Evolutionary conservation across 2,113 vertebrate species (phyloP).

Genomic region (Dipodomys stephensi): DNA sequence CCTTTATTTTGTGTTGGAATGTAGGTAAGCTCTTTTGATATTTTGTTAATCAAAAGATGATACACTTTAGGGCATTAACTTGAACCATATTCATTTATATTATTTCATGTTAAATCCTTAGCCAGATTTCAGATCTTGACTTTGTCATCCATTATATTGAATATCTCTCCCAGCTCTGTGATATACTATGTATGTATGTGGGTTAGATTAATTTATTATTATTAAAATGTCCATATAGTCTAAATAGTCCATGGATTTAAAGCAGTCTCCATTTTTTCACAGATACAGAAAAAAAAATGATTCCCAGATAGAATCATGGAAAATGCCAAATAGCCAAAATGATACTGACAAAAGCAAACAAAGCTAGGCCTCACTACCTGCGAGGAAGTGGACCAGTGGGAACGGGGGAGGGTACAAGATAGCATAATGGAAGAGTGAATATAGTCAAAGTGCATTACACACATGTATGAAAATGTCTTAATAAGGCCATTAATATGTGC

Average conservation of each 20-base stretch:
- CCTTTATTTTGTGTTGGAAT: neutral
- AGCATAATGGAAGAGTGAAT: no score
- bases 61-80: neutral
- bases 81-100: neutral
- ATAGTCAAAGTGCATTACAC: no score
- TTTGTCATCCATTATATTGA: neutral
- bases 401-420: no score
- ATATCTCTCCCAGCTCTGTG: neutral
- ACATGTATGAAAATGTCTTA: no score
- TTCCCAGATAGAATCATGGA: neutral
- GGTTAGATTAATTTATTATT: neutral
- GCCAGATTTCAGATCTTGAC: neutral
- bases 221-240: neutral
- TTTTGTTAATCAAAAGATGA: conserved; percentile 44
- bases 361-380: neutral
- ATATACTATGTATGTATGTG: neutral
- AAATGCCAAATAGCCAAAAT: neutral
- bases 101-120: neutral
- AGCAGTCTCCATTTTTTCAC: neutral
- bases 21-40: neutral
- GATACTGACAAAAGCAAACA: neutral
- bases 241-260: neutral
- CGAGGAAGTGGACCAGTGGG: no score
- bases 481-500: no score
- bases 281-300: neutral